Base-by-base conservation (phyloP, 2,888 invertebrate species). In the Abrostola tripartita region DNA sequence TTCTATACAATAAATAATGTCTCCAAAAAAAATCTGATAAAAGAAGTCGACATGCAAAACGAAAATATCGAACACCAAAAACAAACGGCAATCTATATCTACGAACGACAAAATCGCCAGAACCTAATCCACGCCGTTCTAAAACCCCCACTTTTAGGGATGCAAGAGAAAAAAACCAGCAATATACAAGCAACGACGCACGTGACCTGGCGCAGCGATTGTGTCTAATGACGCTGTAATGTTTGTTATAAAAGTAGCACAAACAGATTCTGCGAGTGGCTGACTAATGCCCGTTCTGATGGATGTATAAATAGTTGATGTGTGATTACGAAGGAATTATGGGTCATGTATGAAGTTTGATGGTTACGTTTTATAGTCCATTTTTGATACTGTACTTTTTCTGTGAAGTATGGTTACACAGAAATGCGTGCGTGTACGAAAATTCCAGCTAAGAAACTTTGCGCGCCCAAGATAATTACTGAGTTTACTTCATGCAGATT, bases 151-250 rank as follows among this genome's bases (percentile, higher is more conserved):
- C 74, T 67, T 61, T 79, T 71, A 85, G 85, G 85, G 85, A 81
- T 85, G 85, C 83, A 85, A 85, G 82, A 83, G 79, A 82, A 87
- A 88, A 89, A 83, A 88, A 83, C 82, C 81, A 81, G 70, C 69
- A 61, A 76, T 89, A 89, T 82, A 89, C 85, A 88, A 87, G 87
- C 86, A 81, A 80, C 78, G 79, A 68, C 77, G 85, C 83, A 77
- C 88, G 89, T 88, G 89, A 88, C 89, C 75, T 76, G 88, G 78
- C 50, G 71, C 65, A 61, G 64, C 76, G 83, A 89, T 88, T 78
- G 81, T 80, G 58, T 80, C 84, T 88, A 89, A 89, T 87, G 91
- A 88, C 87, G 81, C 81, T 87, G 88, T 91, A 90, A 91, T 90
- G 90, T 81, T 80, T 52, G 71, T 70, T 65, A 68, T 62, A 61